Evolutionary conservation across 2,113 vertebrate genomes (phyloP).

Genomic region (Egretta garzetta): DNA sequence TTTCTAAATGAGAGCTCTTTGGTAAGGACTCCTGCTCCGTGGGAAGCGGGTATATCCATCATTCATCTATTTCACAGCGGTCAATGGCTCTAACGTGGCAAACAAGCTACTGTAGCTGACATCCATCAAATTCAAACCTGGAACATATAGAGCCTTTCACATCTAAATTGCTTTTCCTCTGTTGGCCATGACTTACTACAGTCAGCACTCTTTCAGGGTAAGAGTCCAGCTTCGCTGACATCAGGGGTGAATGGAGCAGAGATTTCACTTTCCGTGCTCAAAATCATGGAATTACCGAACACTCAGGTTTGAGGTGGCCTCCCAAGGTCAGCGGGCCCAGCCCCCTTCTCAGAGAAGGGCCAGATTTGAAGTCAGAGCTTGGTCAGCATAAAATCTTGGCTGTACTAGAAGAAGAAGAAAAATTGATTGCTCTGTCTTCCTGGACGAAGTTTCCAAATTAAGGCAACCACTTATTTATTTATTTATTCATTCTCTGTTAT

Average conservation of each 20-base stretch:
- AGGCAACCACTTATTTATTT: background rate
- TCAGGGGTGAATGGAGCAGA: background rate
- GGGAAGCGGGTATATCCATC: background rate
- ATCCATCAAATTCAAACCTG: background rate
- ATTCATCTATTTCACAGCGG: background rate
- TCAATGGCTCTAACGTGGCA: background rate
- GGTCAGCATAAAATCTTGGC: background rate
- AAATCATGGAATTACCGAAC: background rate
- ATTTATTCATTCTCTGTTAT: background rate
- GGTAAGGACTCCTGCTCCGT: background rate
- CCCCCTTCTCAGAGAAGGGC: background rate
- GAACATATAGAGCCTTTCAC: background rate
- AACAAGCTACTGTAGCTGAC: background rate
- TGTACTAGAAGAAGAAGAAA: background rate
- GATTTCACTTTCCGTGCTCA: background rate
- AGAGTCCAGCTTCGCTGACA: background rate
- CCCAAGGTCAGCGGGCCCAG: background rate
- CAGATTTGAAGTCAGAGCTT: background rate
- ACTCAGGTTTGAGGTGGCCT: background rate
- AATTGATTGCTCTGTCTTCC: background rate
- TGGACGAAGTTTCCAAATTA: background rate
- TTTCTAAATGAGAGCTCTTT: background rate
- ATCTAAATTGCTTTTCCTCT: background rate
- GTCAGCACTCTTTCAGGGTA: background rate
- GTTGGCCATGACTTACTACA: background rate